Conservation (phyloP, 2,113 vertebrate genomes). For the Tyto alba region DNA sequence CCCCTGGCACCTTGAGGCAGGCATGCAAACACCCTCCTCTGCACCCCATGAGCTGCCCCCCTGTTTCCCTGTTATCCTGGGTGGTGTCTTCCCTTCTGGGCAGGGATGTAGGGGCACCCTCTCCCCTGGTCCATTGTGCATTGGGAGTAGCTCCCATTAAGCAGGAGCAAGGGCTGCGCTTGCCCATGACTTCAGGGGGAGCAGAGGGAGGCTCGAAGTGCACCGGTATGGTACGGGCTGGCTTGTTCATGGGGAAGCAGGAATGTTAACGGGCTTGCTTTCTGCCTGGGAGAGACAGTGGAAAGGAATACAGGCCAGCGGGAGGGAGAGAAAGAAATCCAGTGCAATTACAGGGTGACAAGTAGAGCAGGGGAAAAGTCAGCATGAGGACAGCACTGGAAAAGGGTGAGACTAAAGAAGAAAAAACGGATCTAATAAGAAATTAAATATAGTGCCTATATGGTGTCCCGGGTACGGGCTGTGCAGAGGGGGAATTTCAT, state of each 20-base stretch:
- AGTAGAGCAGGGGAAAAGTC: background rate
- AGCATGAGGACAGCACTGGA: background rate
- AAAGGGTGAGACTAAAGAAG: background rate
- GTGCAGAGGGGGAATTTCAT: rapidly evolving
- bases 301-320: background rate
- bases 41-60: rapidly evolving
- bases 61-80: background rate
- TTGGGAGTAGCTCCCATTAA: no score
- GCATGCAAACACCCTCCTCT: no score
- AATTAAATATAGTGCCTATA: background rate
- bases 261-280: background rate
- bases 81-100: background rate
- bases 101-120: background rate
- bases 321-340: background rate
- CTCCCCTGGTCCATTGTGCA: rapidly evolving
- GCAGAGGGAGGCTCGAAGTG: background rate
- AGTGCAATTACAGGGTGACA: background rate
- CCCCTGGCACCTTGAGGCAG: background rate
- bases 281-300: background rate
- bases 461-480: background rate
- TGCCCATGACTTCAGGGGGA: background rate
- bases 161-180: background rate
- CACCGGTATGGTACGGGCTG: rapidly evolving
- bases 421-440: background rate
- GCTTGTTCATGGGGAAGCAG: background rate